These are phyloP conservation scores for Tridacna crocea DNA, from an alignment of 2,888 invertebrate species.

Conservation along the genomic window DNA sequence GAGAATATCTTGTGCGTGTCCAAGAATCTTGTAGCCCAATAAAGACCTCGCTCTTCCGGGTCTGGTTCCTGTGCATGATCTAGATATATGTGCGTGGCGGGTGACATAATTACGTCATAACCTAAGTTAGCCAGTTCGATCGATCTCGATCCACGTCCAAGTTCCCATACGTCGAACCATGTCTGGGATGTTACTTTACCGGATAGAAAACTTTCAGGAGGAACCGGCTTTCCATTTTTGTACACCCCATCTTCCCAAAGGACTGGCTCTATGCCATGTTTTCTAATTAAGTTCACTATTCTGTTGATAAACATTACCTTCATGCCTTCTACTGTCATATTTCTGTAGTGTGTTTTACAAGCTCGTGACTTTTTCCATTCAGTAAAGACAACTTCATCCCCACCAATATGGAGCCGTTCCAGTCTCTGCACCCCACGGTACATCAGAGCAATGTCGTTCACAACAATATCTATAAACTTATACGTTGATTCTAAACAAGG, in stretches of 20 bases:
- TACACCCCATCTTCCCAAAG: conserved; percentile 25
- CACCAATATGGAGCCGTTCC: conserved; percentile 74
- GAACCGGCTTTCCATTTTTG: too few species aligned
- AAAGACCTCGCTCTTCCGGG: conserved; percentile 80
- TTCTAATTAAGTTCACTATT: background rate
- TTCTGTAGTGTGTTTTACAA: background rate
- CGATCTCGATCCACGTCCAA: background rate
- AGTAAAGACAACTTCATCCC: conserved; percentile 74
- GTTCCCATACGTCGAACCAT: conserved; percentile 15
- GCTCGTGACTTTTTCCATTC: conserved; percentile 63
- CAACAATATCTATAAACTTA: conserved; percentile 56
- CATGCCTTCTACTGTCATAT: background rate
- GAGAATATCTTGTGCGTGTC: conserved; percentile 13
- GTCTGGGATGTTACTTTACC: background rate
- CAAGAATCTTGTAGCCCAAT: conserved; percentile 80
- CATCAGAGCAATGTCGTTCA: conserved; percentile 63
- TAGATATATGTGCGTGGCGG: conserved; percentile 70
- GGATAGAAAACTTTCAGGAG: background rate
- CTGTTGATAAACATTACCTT: conserved; percentile 2
- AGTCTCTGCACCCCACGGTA: conserved; percentile 71
- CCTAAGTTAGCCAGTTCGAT: conserved; percentile 15
- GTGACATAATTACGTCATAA: conserved; percentile 18
- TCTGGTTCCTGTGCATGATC: conserved; percentile 79
- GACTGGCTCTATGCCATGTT: background rate
- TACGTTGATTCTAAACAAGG: conserved; percentile 70